Conservation (phyloP, 2,888 invertebrate species). For the Phaonia tiefii region DNA sequence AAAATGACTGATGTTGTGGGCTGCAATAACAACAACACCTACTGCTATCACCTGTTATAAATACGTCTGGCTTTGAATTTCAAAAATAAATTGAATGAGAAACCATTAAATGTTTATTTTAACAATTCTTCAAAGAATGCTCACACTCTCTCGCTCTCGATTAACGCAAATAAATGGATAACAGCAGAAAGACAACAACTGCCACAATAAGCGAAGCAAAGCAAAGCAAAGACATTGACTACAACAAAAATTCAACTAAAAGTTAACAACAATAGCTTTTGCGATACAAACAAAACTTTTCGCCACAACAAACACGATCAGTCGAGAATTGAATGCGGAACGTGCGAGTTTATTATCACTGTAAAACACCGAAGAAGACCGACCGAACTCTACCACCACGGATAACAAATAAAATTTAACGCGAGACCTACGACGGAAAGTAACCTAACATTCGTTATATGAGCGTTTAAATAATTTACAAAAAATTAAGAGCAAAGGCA, state of each 20-base stretch:
- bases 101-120: conserved; percentile 23
- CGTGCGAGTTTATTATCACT: conserved; percentile 57
- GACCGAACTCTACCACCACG: too few relatives aligned
- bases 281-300: conserved; percentile 67
- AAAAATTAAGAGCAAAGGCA: conserved; percentile 9
- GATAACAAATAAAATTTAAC: too few relatives aligned
- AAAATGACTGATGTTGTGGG: too few relatives aligned
- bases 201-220: conserved; percentile 44
- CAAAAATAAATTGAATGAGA: too few relatives aligned
- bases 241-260: conserved; percentile 27
- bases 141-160: conserved; percentile 14
- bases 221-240: neutral
- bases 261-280: conserved; percentile 60
- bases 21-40: too few relatives aligned
- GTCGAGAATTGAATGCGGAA: conserved; percentile 70
- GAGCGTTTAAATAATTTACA: conserved; percentile 25
- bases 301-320: conserved; percentile 67
- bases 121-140: conserved; percentile 36
- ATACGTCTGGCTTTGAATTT: too few relatives aligned
- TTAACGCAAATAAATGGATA: neutral
- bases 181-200: conserved; percentile 31
- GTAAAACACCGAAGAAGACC: conserved; percentile 35
- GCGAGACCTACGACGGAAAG: conserved; percentile 11
- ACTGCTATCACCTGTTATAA: too few relatives aligned
- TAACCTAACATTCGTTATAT: conserved; percentile 28